Base-by-base conservation (phyloP, 2,797 vertebrate genomes). In the Chiroxiphia lanceolata region DNA sequence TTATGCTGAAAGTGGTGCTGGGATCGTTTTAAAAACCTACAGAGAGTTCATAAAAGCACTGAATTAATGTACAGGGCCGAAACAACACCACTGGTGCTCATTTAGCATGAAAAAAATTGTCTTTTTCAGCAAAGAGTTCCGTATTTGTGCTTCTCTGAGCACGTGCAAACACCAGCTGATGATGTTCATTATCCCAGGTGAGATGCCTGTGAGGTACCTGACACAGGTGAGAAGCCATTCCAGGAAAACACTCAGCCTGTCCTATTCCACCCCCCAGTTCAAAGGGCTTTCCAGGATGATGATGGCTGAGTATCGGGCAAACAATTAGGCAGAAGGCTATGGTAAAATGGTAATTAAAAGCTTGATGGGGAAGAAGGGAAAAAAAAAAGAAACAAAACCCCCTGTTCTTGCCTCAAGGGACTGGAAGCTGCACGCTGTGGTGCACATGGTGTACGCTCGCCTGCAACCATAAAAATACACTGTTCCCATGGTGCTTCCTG, bases 401-500 rank as follows among this genome's bases (percentile, higher is more conserved):
- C n/a, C 22, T 81, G 57, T 83, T 91, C 74, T 77, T 90, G 94
- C 94, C 96, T 79, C 94, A 79, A 74, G 95, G 95, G 95, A 93
- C 48, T 90, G 79, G 88, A 91, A 88, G 94, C 94, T 95, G 91
- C 92, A 95, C 72, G 93, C 96, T 93, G 95, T 64, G 90, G 90
- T 94, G 94, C 96, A 96, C 95, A 95, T 89, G 94, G 84, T 82
- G 85, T 71, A 42, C 18, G 88, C 90, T 91, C 11, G 94, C 82
- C 80, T 90, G 92, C 86, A 78, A 89, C 95, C 92, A 87, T 89
- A 78, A 95, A 94, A 94, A 92, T 70, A 76, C 54, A 3, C 90
- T 3, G 94, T 94, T 93, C 94, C 96, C 90, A 77, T 87, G 85
- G 95, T 80, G 94, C 94, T 95, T 95, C 94, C 91, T 96, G 96